Evolutionary conservation across 2,888 invertebrate genomes (phyloP), one percentile per base, ranked within the genome.

Genomic region (Leptarthrus brevirostris): DNA sequence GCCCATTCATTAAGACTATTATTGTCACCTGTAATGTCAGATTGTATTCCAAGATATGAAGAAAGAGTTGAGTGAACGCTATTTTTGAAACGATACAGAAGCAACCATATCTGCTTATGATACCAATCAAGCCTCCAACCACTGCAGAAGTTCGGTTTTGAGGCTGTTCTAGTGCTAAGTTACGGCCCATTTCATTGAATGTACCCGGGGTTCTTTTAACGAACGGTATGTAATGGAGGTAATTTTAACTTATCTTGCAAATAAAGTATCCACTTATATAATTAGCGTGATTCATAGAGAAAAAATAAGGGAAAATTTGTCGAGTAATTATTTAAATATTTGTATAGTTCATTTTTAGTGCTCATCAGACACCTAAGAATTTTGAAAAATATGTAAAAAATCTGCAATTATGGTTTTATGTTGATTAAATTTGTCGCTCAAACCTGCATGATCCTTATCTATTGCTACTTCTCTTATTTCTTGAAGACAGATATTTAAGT

Each of bases 241-340:
- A 30, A 24, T 54, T 54, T n/a, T 26, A 26, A 30, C 30, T 6
- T 30, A 12, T 47, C 16, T 47, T 12, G 47, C n/a, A 47, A 16
- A 47, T 14, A 12, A 47, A 47, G 5, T 30, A 16, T 30, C 58
- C 58, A 34, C 58, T 6, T 30, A 58, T 58, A 1, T 58, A 34
- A 30, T 30, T 30, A 30, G 30, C 8, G 30, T 58, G 58, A 18
- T 58, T 58, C 34, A 1, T 58, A 14, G n/a, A 18, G 34, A 58
- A 58, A 58, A 58, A 49, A 4, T 34, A 58, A 34, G 34, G 58
- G 26, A 34, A 58, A 5, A 58, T 58, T 34, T 58, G 34, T 34
- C 58, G 2, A 58, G 58, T 34, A 58, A 34, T 56, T 56, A 10
- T 61, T 36, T 16, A 61, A 61, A 61, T 61, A 61, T 36, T 61